A percentile compares a stretch with the other conserved stretches of the same genome.
These are phyloP conservation scores for Enteromius unitaeniatus DNA, from an alignment of 2,797 vertebrate species.

Conservation along the genomic window DNA sequence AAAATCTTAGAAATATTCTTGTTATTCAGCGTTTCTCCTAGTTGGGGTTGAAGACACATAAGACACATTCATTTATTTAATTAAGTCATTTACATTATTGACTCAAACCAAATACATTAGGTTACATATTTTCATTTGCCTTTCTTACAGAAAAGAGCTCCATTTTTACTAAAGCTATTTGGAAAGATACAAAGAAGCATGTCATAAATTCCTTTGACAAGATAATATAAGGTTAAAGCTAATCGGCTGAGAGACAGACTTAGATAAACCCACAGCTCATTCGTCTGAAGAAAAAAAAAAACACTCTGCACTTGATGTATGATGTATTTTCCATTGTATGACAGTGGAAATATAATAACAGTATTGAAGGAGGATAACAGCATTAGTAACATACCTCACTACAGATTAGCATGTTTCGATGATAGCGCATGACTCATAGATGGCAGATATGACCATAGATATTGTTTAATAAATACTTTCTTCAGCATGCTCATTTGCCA, in stretches of 20 bases:
- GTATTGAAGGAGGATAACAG: neutral
- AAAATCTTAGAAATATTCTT: neutral
- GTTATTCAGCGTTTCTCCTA: neutral
- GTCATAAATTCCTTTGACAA: conserved; percentile 47
- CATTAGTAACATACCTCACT: neutral
- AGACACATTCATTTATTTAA: neutral
- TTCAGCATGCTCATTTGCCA: conserved; percentile 8
- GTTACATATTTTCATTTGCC: neutral
- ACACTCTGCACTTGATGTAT: neutral
- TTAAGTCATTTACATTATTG: neutral
- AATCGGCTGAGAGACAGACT: conserved; percentile 18
- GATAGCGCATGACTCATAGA: neutral
- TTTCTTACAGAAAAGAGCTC: neutral
- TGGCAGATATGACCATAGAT: neutral
- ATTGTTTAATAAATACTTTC: conserved; percentile 1
- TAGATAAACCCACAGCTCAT: conserved; percentile 13
- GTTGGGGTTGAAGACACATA: neutral
- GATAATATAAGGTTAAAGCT: conserved; percentile 39
- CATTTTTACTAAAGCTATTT: neutral
- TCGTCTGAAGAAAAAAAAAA: neutral
- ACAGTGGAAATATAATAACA: neutral
- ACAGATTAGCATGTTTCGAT: neutral
- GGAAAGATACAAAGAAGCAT: conserved; percentile 9
- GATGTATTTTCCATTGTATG: conserved; percentile 2
- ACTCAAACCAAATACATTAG: neutral